Evolutionary conservation across 2,113 vertebrate species (phyloP), one percentile per base, ranked within the genome.

Genomic region (Chitala chitala): DNA sequence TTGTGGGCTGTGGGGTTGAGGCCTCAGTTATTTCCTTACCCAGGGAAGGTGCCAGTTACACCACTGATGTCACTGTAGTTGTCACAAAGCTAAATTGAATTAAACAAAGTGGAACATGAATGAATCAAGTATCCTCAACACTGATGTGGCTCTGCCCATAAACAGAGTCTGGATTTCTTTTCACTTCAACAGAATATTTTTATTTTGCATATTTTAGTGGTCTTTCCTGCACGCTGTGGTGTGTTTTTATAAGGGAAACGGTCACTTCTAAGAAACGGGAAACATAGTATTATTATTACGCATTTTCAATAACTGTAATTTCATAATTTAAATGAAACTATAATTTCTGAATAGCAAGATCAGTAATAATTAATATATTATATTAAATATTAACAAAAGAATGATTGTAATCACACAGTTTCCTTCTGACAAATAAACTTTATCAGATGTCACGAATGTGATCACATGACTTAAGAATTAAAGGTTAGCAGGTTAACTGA

Each of bases 71-170:
- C 61, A 42, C 61, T 36, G 4, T 22, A 40, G 17, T 20, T 66
- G 64, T 66, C 64, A 46, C 10, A 40, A 46, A 48, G 15, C 7
- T 48, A 1, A 66, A 66, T 36, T 42, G 64, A 13, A 40, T 66
- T 66, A 44, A 7, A 46, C 64, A 44, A 42, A 5, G 64, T 13
- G 44, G n/a, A 46, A 15, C 1, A 42, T n/a, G 22, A 66, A 66
- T 46, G n/a, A 66, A 66, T 24, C 64, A 42, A 66, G 64, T 44
- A 26, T 66, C 24, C 44, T 66, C 64, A 66, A 66, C 38, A 26
- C 36, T 33, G 36, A 26, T 22, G 20, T 13, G 26, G 3, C 9
- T 54, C 6, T 54, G 46, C 44, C 5, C 5, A 46, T 46, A 46
- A n/a, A 15, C 33, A 3, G n/a, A n/a, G n/a, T n/a, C n/a, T 20